Evolutionary conservation across 2,113 vertebrate species (phyloP).

Genomic region (Gnathonemus longibarbis): DNA sequence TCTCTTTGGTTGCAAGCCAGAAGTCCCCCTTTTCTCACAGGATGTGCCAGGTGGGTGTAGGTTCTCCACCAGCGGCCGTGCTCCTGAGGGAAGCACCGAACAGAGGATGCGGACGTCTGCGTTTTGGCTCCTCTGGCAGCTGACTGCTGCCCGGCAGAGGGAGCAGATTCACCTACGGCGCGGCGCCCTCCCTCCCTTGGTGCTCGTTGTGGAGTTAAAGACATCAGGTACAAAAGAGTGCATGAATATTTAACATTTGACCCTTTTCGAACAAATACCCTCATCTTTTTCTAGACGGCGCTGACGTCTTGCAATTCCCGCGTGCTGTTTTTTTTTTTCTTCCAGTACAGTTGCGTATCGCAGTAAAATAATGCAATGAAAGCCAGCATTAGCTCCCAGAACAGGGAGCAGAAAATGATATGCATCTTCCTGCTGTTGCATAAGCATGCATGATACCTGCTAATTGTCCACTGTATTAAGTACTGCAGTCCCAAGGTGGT

Average conservation of each 20-base stretch:
- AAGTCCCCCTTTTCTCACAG: neutral
- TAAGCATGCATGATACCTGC: neutral
- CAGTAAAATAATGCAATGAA: constrained; percentile 1
- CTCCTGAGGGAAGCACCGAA: neutral
- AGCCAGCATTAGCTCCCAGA: constrained; percentile 10
- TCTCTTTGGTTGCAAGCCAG: neutral
- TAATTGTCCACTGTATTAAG: neutral
- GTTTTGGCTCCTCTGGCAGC: neutral
- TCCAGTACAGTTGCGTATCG: neutral
- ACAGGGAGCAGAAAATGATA: constrained; percentile 22
- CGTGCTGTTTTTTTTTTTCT: neutral
- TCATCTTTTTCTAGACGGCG: neutral
- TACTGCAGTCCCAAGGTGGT: constrained; percentile 26
- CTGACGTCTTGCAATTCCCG: neutral
- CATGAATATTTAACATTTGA: constrained; percentile 35
- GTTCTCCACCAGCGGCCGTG: neutral
- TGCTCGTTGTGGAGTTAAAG: constrained; percentile 39
- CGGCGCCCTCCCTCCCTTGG: neutral
- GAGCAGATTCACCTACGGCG: neutral
- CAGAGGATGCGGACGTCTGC: neutral
- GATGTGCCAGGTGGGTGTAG: too few species aligned
- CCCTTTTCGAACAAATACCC: constrained; percentile 2
- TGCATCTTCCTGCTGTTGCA: neutral
- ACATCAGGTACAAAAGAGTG: constrained; percentile 33
- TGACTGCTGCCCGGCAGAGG: neutral